phyloP scores from a whole-genome alignment of 2,113 vertebrate genomes.

The Colinus virginianus region DNA sequence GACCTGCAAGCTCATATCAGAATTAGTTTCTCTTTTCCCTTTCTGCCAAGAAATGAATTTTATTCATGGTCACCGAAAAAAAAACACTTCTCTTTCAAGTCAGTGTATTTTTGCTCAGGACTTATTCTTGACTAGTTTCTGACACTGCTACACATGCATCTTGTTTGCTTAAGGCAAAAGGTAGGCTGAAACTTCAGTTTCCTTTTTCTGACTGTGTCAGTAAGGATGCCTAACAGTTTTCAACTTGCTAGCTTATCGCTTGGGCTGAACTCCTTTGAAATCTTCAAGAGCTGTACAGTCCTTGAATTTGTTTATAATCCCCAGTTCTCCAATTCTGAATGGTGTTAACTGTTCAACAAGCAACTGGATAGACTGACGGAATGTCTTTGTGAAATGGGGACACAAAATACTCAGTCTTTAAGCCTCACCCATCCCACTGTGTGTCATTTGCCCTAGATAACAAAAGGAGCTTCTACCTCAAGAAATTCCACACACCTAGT shows the following conservation, averaged over 20 bases:
- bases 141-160: conserved; percentile 45
- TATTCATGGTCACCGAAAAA: background rate
- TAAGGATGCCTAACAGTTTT: conserved; percentile 31
- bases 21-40: conserved; percentile 45
- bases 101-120: background rate
- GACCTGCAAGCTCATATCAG: background rate
- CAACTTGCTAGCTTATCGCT: conserved; percentile 3
- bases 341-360: background rate
- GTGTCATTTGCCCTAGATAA: background rate
- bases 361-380: background rate
- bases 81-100: conserved; percentile 24
- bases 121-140: conserved; percentile 45
- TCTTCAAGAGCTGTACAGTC: background rate
- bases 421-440: background rate
- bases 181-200: conserved; percentile 45
- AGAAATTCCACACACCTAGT: background rate
- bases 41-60: conserved; percentile 24
- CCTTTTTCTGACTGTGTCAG: conserved; percentile 25
- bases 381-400: background rate
- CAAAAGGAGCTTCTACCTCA: background rate
- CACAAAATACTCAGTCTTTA: background rate
- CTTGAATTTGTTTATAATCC: background rate
- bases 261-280: conserved; percentile 34
- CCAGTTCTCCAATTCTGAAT: background rate
- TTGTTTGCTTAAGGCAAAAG: conserved; percentile 59